Base-by-base conservation (phyloP, 2,888 invertebrate species). In the Coecobrya sp. region DNA sequence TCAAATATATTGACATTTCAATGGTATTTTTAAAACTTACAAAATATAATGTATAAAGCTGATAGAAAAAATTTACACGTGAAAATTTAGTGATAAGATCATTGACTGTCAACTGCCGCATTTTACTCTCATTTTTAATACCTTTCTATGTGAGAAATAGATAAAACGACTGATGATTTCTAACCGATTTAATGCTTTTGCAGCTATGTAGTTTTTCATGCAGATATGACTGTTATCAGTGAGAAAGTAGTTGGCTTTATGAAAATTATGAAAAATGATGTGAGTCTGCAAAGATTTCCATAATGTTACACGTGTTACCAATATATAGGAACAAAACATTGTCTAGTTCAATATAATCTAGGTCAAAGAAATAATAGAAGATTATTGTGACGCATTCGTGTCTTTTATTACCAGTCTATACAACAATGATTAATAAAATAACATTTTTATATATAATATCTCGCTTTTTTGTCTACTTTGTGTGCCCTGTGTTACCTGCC, bases 1-100 rank as follows among this genome's bases (percentile, higher is more conserved):
- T 87, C 86, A 87, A 13, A 76, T 45, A 59, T 59, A 27, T 79
- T 79, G 81, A 81, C 81, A 81, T 81, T 55, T 79, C 22, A 49
- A 25, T 52, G n/a, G 36, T 79, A 49, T 27, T 49, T 79, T 79
- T 49, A 79, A 79, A 79, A 52, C 11, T 13, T 52, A 49, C 22
- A 22, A 2, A 79, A 70, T n/a, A 42, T 36, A 16, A 36, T 45
- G 11, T 45, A 52, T 3, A 8, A 79, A 13, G 49, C 49, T 70
- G n/a, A 16, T 36, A 36, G 25, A 30, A 70, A 30, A 70, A 36
- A 13, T 79, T 68, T 7, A 70, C 4, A 76, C 3, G 52, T 13
- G 16, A 79, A 52, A 52, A 27, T 45, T 36, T 73, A 7, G n/a
- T 73, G 13, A 27, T 16, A 49, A n/a, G 49, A 27, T n/a, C n/a